phyloP scores from a whole-genome alignment of 2,888 invertebrate species.

The Zygothrica quintamaculata region DNA sequence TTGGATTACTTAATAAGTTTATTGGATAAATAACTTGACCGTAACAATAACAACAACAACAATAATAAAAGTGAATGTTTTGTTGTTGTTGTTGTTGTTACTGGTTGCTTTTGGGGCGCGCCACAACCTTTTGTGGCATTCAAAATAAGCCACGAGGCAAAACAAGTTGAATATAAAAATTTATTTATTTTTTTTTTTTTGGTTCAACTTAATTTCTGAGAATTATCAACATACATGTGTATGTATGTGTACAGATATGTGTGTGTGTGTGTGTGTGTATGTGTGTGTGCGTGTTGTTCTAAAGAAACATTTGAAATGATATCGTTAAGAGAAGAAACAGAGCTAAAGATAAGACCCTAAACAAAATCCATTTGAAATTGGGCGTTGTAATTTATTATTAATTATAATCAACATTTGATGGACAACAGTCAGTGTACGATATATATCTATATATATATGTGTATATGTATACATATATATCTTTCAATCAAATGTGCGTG shows the following conservation, averaged over 20 bases:
- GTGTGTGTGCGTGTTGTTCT: conserved; percentile 52
- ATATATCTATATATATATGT: conserved; percentile 5
- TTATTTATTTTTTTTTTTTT: no score
- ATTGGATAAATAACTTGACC: conserved; percentile 74
- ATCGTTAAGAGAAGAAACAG: conserved; percentile 52
- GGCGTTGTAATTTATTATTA: conserved; percentile 71
- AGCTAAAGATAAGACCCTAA: conserved; percentile 54
- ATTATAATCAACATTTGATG: conserved; percentile 65
- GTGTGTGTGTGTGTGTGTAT: conserved; percentile 10
- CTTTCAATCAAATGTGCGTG: conserved; percentile 67
- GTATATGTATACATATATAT: no score
- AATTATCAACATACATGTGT: no score
- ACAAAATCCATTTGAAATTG: conserved; percentile 44
- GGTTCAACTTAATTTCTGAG: conserved; percentile 77
- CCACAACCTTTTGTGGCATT: conserved; percentile 76
- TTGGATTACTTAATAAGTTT: conserved; percentile 83
- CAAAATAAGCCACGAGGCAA: conserved; percentile 65
- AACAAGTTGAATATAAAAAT: conserved; percentile 66
- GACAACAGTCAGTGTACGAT: conserved; percentile 38
- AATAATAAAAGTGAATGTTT: conserved; percentile 55
- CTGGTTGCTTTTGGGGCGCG: conserved; percentile 70
- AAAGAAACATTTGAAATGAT: conserved; percentile 67
- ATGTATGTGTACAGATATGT: no score
- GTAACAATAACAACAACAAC: conserved; percentile 45
- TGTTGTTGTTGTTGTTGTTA: conserved; percentile 52